Evolutionary conservation across 2,113 vertebrate genomes (phyloP), one percentile per base, ranked within the genome.

Genomic region (Lota lota): DNA sequence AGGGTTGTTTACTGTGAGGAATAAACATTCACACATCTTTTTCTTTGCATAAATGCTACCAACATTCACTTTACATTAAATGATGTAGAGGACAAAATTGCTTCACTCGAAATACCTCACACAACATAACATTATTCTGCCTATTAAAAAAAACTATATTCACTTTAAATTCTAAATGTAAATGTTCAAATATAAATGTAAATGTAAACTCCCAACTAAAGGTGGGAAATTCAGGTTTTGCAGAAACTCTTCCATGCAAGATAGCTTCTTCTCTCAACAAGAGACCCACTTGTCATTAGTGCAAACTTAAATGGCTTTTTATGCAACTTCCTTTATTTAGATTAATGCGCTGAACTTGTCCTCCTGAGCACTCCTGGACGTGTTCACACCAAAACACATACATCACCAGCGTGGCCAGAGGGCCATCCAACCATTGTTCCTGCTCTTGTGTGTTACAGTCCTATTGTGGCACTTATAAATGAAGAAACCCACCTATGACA

Each of bases 251-350:
- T 83, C 67, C 75, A 21, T 54, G 59, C 63, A 2, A 74, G 40
- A 47, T 47, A 47, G 65, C 70, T 75, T 72, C 69, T 76, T 77
- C 69, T 73, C 74, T 72, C 79, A 75, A 71, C 76, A 81, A 74
- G 76, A 64, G 24, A 61, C 56, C 18, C 11, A 50, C 66, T 72
- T 61, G 64, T 71, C 62, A 65, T 79, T 57, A 0, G 40, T 47
- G 70, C 76, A 70, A 76, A 69, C 21, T 74, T 16, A 70, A 80
- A 81, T 64, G 20, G 63, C 57, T 33, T 19, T 20, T 19, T 8
- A 12, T 20, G 33, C 74, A 11, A 54, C 64, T 84, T 79, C 75
- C 76, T 73, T 68, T 78, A 75, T 74, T 82, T 82, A 77, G 65
- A 70, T 75, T 71, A 64, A 47, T 51, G 68, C 1, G 0, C 64